A percentile compares a stretch with the other conserved stretches of the same genome.
phyloP scores from a whole-genome alignment of 2,888 invertebrate species.

The Acanthosepion esculentum region DNA sequence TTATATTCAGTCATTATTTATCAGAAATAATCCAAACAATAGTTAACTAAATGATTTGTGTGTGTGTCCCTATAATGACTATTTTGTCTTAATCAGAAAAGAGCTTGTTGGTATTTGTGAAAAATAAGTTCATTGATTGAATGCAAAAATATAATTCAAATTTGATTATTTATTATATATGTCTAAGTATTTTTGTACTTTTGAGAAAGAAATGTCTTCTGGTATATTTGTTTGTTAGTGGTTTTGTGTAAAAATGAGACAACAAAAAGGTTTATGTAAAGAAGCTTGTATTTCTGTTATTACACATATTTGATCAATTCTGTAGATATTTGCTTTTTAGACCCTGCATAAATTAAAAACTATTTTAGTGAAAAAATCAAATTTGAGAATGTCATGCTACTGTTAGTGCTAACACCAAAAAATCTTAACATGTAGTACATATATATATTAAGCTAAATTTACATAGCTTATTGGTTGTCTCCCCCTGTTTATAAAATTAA shows the following conservation, averaged over 20 bases:
- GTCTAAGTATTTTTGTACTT: background rate
- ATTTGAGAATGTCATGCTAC: background rate
- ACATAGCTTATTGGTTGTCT: constrained; percentile 8
- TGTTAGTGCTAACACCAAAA: background rate
- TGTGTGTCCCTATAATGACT: background rate
- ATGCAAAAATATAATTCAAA: background rate
- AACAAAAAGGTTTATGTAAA: background rate
- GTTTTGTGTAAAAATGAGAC: background rate
- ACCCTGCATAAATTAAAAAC: background rate
- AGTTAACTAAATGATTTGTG: background rate
- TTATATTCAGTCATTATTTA: background rate
- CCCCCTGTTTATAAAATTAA: background rate
- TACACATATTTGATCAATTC: background rate
- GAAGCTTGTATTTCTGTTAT: background rate
- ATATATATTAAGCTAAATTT: background rate
- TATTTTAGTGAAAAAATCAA: background rate
- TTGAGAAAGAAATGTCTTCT: constrained; percentile 12
- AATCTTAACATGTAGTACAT: background rate
- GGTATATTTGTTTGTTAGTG: constrained; percentile 21
- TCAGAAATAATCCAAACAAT: background rate
- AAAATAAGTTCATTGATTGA: background rate
- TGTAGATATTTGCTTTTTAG: constrained; percentile 13
- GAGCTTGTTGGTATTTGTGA: background rate
- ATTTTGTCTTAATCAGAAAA: background rate
- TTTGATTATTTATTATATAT: background rate